A percentile compares a stretch with the other conserved stretches of the same genome.
These are phyloP conservation scores for Apteryx owenii DNA, from an alignment of 2,113 vertebrate genomes.

Conservation along the genomic window DNA sequence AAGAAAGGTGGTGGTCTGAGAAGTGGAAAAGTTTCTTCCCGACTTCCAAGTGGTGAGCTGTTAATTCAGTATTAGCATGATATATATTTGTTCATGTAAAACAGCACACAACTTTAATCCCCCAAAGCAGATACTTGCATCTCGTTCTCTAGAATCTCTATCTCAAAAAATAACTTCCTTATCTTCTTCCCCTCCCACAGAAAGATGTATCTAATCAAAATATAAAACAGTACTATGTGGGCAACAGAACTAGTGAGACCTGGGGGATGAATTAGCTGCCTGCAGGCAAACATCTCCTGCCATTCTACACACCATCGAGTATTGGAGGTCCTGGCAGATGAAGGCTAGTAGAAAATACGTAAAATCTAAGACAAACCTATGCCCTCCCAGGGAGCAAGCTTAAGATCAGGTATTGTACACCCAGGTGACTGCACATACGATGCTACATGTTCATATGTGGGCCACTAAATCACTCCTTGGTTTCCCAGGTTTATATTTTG, in stretches of 20 bases:
- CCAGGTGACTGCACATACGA: neutral
- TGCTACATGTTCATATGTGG: neutral
- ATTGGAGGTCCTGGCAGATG: neutral
- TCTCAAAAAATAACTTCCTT: neutral
- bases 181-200: neutral
- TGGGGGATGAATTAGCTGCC: too few species aligned
- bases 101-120: neutral
- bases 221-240: neutral
- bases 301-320: neutral
- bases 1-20: neutral
- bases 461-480: neutral
- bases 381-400: neutral
- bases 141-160: neutral
- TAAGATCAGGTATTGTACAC: neutral
- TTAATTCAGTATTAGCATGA: neutral
- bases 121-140: fast-evolving
- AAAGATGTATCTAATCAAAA: neutral
- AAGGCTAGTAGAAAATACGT: neutral
- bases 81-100: neutral
- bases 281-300: neutral
- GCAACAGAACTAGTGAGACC: neutral
- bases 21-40: neutral
- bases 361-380: neutral
- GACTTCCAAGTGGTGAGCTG: neutral
- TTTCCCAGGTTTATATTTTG: neutral